Evolutionary conservation across 2,113 vertebrate genomes (phyloP).

Genomic region (Lophotis ruficrista): DNA sequence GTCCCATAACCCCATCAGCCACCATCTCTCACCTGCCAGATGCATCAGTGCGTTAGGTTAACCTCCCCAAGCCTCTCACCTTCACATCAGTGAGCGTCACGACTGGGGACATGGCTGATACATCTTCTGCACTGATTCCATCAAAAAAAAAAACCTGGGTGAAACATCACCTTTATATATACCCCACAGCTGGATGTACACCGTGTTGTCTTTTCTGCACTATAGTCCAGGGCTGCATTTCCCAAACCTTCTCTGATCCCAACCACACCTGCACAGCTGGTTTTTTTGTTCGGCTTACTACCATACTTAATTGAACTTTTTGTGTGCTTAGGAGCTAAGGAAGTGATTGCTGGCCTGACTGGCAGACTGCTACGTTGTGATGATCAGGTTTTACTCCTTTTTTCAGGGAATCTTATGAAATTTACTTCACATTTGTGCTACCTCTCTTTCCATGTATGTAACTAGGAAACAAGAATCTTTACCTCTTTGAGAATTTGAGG

Average conservation of each 20-base stretch:
- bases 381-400: neutral
- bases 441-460: neutral
- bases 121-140: neutral
- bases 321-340: neutral
- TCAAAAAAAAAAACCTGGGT: neutral
- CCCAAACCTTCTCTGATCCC: neutral
- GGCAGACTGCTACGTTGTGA: neutral
- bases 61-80: neutral
- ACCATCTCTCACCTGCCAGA: neutral
- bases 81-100: neutral
- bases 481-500: neutral
- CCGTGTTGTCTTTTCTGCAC: neutral
- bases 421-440: neutral
- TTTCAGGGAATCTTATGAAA: neutral
- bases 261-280: neutral
- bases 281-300: neutral
- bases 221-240: neutral
- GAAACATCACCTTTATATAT: neutral
- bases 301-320: neutral
- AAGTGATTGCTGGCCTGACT: neutral
- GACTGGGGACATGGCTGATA: neutral
- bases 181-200: accelerated
- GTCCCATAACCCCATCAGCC: neutral
- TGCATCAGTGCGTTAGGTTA: neutral
- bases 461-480: neutral